These are phyloP conservation scores for Spodoptera picta DNA, from an alignment of 2,888 invertebrate species.

Conservation along the genomic window DNA sequence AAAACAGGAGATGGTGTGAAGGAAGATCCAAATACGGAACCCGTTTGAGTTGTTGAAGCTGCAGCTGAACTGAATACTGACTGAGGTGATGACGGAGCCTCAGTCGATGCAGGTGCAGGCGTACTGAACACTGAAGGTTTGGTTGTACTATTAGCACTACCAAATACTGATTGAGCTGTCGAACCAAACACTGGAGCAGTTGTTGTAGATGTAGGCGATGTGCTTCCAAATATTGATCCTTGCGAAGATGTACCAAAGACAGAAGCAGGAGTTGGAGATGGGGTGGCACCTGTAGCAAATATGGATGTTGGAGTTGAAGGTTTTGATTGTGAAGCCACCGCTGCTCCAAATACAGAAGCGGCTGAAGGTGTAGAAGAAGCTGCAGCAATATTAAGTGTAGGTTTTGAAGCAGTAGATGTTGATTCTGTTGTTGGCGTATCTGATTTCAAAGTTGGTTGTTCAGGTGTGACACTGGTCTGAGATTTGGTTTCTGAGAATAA, in stretches of 20 bases:
- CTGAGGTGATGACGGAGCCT: constrained; percentile 52
- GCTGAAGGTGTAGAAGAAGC: constrained; percentile 54
- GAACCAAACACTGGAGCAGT: constrained; percentile 54
- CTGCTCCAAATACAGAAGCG: constrained; percentile 70
- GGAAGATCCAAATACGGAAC: constrained; percentile 48
- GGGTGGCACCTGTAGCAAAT: constrained; percentile 52
- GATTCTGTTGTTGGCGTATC: constrained; percentile 29
- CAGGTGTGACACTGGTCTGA: constrained; percentile 42
- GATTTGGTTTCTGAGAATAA: constrained; percentile 63
- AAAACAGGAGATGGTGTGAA: constrained; percentile 61
- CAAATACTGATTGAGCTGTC: constrained; percentile 52
- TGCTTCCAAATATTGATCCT: constrained; percentile 52
- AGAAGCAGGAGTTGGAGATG: constrained; percentile 49
- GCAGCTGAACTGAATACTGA: constrained; percentile 53
- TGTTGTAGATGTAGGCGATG: constrained; percentile 47
- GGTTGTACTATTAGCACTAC: constrained; percentile 34
- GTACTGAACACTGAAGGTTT: constrained; percentile 60
- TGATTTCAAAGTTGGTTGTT: constrained; percentile 33
- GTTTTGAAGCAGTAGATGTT: constrained; percentile 23
- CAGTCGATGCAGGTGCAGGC: constrained; percentile 57
- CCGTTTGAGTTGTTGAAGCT: constrained; percentile 29
- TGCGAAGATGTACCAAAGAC: constrained; percentile 50
- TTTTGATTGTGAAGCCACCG: constrained; percentile 59
- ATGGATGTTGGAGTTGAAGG: constrained; percentile 52
- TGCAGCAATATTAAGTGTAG: constrained; percentile 43